These are phyloP conservation scores for Actenoides hombroni DNA, from an alignment of 2,113 vertebrate species.

Conservation along the genomic window DNA sequence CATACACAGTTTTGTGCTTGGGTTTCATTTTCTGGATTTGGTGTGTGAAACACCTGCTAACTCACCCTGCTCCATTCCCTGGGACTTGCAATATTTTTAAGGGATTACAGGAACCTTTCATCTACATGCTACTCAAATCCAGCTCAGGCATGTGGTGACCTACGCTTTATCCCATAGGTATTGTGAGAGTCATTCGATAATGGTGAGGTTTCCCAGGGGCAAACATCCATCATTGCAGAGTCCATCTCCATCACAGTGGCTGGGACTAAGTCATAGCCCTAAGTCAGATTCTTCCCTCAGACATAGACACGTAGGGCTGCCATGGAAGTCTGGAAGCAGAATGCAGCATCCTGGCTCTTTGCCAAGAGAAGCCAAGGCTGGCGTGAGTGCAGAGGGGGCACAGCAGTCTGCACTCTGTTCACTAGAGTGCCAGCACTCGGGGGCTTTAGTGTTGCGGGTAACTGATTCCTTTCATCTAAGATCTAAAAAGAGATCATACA, in stretches of 20 bases:
- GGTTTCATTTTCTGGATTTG: background rate
- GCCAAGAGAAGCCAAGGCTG: background rate
- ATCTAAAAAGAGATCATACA: background rate
- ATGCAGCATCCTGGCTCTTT: background rate
- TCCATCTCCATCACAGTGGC: background rate
- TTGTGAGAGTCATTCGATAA: background rate
- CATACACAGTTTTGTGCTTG: background rate
- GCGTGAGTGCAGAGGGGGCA: background rate
- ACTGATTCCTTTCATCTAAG: background rate
- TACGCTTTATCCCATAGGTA: background rate
- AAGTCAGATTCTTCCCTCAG: background rate
- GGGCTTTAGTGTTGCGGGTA: background rate
- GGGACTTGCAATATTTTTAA: background rate
- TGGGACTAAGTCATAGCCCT: background rate
- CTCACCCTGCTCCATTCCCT: background rate
- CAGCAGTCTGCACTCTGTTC: background rate
- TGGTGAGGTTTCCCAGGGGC: background rate
- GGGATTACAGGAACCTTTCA: slow-evolving; percentile 37
- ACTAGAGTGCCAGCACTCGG: background rate
- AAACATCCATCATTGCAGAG: background rate
- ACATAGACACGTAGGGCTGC: background rate
- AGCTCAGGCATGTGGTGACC: background rate
- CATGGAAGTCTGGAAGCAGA: background rate
- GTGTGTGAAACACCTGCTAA: background rate
- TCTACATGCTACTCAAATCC: background rate